These are phyloP conservation scores for Pissodes strobi DNA, from an alignment of 1,140 invertebrate genomes.

Conservation along the genomic window DNA sequence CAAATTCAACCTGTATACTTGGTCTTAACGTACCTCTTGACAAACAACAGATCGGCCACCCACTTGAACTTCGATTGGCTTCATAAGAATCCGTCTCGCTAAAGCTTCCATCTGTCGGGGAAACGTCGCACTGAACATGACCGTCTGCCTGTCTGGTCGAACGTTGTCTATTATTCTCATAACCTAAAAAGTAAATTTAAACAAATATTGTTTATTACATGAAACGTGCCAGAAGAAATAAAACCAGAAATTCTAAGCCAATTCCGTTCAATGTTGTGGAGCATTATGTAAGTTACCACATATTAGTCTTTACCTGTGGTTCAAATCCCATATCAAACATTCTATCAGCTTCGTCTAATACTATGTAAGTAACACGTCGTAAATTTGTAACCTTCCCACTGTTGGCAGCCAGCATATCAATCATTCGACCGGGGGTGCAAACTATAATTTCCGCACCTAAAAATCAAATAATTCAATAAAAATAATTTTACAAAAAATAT, in stretches of 20 bases:
- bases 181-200: conserved; percentile 61
- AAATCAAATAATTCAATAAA: conserved; percentile 13
- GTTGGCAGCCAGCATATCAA: conserved; percentile 99
- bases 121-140: conserved; percentile 99
- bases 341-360: conserved; percentile 97
- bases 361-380: conserved; percentile 92
- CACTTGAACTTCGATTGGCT: conserved; percentile 98
- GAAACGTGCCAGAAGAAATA: neutral
- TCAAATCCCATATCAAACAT: conserved; percentile 99
- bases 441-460: conserved; percentile 91
- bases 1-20: neutral
- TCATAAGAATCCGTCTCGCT: conserved; percentile 88
- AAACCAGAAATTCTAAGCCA: neutral
- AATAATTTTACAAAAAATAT: conserved; percentile 3
- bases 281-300: no score
- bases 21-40: conserved; percentile 72
- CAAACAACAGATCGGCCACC: conserved; percentile 97
- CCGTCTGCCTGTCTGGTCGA: conserved; percentile 95
- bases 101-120: conserved; percentile 98
- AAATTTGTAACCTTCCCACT: conserved; percentile 97
- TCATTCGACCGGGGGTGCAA: conserved; percentile 99
- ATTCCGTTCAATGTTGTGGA: neutral
- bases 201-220: neutral
- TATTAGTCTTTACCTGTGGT: conserved; percentile 81
- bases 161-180: conserved; percentile 85